phyloP scores from a whole-genome alignment of 2,113 vertebrate genomes.

The Taxidea taxus region DNA sequence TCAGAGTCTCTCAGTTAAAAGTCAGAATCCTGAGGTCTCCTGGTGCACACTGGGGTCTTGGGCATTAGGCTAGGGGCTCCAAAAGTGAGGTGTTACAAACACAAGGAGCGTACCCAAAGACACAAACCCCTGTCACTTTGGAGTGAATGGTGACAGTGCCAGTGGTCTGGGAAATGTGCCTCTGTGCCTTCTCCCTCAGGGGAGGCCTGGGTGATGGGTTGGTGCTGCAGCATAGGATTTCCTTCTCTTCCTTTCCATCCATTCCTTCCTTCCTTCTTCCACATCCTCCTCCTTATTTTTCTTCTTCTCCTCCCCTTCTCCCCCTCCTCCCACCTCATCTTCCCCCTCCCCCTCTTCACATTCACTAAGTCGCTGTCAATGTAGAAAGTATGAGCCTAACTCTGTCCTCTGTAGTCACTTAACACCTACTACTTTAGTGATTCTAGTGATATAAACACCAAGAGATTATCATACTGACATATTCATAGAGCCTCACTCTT shows the following conservation, averaged over 20 bases:
- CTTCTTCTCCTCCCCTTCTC: no score
- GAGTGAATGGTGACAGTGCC: fast-evolving
- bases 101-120: not conserved
- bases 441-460: not conserved
- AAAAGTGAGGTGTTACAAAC: not conserved
- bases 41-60: no score
- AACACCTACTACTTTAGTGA: not conserved
- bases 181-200: not conserved
- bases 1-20: not conserved
- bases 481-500: not conserved
- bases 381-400: not conserved
- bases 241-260: not conserved
- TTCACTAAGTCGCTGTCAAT: not conserved
- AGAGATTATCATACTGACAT: not conserved
- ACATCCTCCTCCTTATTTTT: not conserved
- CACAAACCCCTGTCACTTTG: not conserved
- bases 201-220: not conserved
- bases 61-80: not conserved
- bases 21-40: not conserved
- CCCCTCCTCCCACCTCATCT: not conserved
- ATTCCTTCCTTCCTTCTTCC: no score
- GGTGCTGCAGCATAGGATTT: not conserved
- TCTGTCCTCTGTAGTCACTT: not conserved
- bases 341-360: not conserved
- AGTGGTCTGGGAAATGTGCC: not conserved